These are phyloP conservation scores for Eugnorisma glareosa DNA, from an alignment of 2,888 invertebrate genomes.

Conservation along the genomic window DNA sequence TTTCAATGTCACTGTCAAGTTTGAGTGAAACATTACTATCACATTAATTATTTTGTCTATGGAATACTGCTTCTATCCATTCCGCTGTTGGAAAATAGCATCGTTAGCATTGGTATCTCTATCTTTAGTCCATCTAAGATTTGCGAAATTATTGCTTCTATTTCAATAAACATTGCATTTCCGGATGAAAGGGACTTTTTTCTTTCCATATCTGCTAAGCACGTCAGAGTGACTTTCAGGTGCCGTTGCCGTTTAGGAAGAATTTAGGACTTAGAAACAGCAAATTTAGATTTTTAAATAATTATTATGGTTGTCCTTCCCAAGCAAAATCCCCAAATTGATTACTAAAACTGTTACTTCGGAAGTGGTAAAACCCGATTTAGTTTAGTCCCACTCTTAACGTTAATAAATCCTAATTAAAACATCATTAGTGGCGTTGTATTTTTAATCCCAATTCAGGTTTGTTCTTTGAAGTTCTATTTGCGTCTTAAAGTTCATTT, in stretches of 20 bases:
- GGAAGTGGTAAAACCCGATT: slow-evolving; percentile 48
- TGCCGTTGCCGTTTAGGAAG: not conserved
- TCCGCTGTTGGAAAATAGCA: slow-evolving; percentile 4
- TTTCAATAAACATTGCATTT: no score
- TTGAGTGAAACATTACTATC: slow-evolving; percentile 11
- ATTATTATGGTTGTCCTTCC: not conserved
- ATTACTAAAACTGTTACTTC: slow-evolving; percentile 17
- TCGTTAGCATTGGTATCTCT: no score
- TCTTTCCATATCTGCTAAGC: not conserved
- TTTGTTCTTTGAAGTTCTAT: slow-evolving; percentile 64
- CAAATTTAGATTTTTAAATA: not conserved
- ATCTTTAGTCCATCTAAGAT: not conserved
- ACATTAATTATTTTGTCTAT: slow-evolving; percentile 26
- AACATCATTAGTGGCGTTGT: slow-evolving; percentile 61
- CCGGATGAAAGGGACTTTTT: slow-evolving; percentile 1
- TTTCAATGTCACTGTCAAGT: slow-evolving; percentile 52
- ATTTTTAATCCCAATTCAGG: slow-evolving; percentile 61
- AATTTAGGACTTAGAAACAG: no score
- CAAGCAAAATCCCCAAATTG: slow-evolving; percentile 15
- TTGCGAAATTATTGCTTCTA: slow-evolving; percentile 20
- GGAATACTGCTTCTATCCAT: not conserved
- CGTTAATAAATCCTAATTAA: slow-evolving; percentile 67
- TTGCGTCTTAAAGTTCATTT: slow-evolving; percentile 65
- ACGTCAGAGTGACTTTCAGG: not conserved
- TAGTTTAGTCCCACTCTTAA: slow-evolving; percentile 46